Base-by-base conservation (phyloP, 2,797 vertebrate genomes). In the Anabacerthia variegaticeps region DNA sequence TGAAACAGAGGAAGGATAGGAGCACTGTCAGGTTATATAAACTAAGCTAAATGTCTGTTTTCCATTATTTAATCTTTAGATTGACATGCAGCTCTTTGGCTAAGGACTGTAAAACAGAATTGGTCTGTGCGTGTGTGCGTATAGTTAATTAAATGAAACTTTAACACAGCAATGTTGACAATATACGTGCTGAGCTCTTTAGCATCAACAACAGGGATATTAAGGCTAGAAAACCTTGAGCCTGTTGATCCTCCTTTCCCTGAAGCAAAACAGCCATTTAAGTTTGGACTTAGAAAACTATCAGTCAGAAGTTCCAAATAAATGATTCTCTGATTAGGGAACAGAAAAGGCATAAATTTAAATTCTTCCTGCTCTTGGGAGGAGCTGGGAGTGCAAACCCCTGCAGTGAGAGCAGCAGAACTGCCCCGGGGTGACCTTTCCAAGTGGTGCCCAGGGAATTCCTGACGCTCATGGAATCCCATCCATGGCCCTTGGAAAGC, bases 171-270 rank as follows among this genome's bases (percentile, higher is more conserved):
- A 65, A 49, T 80, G 58, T 83, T 84, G 80, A 78, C 92, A 92
- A 67, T 84, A 18, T 5, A 43, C 26, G 39, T 82, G 59, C 78
- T 63, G 44, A 19, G 14, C 82, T 87, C 83, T 68, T 85, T 24
- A 88, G 62, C 83, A 39, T 83, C 90, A 90, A 94, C 83, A 61
- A 54, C 74, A 69, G 56, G 46, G 93, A 88, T 86, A 59, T 93
- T 92, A 94, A 80, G 67, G 55, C 85, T 91, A 56, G 58, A 92
- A 97, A 94, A 81, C 55, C 77, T 94, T 88, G 88, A 97, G 94
- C 89, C 72, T 95, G 85, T 96, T 97, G 95, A 96, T 96, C 96
- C 79, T 97, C 94, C 95, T 95, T 96, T 92, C 94, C 97, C 96
- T 95, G 90, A 76, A 97, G 95, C 93, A 94, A 97, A 97, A 93